These are phyloP conservation scores for Polypedilum pembai DNA, from an alignment of 1,140 invertebrate species.

Conservation along the genomic window DNA sequence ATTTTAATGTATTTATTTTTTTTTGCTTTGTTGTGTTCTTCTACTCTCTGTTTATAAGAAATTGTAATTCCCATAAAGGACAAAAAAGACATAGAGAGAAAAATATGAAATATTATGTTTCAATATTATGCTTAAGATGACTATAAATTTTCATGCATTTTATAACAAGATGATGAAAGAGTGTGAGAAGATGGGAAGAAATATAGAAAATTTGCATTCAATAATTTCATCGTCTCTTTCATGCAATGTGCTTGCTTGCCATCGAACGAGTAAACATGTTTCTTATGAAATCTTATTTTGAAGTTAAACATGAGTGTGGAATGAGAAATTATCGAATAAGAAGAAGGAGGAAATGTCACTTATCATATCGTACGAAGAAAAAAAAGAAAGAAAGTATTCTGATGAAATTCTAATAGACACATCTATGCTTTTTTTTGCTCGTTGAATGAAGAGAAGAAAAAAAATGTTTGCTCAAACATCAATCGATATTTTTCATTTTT, in stretches of 20 bases:
- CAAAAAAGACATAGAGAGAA: too few species aligned
- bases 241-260: not conserved
- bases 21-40: too few species aligned
- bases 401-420: slow-evolving; percentile 6
- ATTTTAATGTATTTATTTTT: too few species aligned
- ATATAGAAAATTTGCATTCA: slow-evolving; percentile 23
- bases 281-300: not conserved
- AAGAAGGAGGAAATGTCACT: not conserved
- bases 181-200: not conserved
- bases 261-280: not conserved
- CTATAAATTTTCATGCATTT: slow-evolving; percentile 19
- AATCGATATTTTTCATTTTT: slow-evolving; percentile 12
- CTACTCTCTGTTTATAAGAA: too few species aligned
- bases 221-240: slow-evolving; percentile 14
- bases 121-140: slow-evolving; percentile 7
- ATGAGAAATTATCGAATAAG: not conserved
- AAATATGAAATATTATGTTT: not conserved
- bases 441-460: not conserved
- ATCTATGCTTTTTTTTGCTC: not conserved
- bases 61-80: too few species aligned
- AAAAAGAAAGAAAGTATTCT: not conserved
- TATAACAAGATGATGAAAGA: not conserved
- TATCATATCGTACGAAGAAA: not conserved
- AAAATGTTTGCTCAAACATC: not conserved
- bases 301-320: not conserved